phyloP scores from a whole-genome alignment of 2,888 invertebrate species.

The Erpobdella octoculata region DNA sequence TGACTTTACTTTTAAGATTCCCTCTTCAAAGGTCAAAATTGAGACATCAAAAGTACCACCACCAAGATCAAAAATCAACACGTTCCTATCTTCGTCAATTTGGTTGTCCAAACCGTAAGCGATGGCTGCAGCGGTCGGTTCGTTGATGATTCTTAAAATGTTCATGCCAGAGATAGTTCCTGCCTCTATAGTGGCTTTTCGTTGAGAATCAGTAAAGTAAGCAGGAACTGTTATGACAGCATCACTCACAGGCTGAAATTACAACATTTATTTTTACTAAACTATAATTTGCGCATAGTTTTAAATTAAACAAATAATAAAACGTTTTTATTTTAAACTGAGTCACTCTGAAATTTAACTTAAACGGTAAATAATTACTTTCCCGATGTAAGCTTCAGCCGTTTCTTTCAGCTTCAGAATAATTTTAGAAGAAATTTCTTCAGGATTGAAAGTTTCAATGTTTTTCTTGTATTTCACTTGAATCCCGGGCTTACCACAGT shows the following conservation, averaged over 20 bases:
- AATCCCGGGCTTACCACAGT: conserved; percentile 46
- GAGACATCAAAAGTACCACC: conserved; percentile 94
- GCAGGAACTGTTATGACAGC: conserved; percentile 53
- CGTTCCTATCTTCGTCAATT: conserved; percentile 55
- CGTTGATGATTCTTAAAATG: conserved; percentile 70
- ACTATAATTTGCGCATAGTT: too few species aligned
- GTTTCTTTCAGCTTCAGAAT: conserved; percentile 76
- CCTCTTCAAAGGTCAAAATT: conserved; percentile 88
- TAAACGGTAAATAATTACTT: conserved; percentile 16
- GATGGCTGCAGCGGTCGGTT: conserved; percentile 65
- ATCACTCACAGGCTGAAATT: conserved; percentile 46
- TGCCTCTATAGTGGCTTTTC: conserved; percentile 72
- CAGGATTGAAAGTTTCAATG: conserved; percentile 76
- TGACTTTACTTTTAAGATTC: conserved; percentile 81
- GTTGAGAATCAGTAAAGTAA: conserved; percentile 52
- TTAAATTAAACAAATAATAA: too few species aligned
- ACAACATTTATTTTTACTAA: neutral
- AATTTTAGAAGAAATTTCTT: conserved; percentile 86
- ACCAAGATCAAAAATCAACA: conserved; percentile 62
- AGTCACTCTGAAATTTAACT: too few species aligned
- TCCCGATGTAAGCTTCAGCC: conserved; percentile 60
- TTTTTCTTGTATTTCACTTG: conserved; percentile 71
- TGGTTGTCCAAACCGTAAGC: conserved; percentile 58
- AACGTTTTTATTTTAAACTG: too few species aligned
- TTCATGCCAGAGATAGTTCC: conserved; percentile 75